Base-by-base conservation (phyloP, 1,140 invertebrate genomes). In the Radopholus similis region DNA sequence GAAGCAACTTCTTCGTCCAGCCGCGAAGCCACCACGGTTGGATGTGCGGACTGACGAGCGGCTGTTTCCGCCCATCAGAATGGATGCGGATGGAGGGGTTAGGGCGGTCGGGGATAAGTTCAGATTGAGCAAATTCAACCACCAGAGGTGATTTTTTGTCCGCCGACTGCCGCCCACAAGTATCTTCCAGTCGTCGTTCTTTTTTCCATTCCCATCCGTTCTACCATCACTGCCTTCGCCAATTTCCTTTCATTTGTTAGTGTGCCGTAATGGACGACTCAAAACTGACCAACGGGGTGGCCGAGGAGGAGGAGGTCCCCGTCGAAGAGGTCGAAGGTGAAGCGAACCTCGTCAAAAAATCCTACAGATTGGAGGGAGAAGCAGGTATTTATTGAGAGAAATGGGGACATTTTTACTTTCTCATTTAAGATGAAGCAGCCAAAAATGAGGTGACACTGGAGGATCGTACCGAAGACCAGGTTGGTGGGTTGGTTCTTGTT, bases 391-490 rank as follows among this genome's bases (percentile, higher is more conserved):
- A n/a, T n/a, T n/a, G n/a, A n/a, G n/a, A n/a, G n/a, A n/a, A n/a
- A n/a, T n/a, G n/a, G n/a, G 18, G 23, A 23, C 34, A 47, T 40
- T 49, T 47, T 21, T 21, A 11, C 28, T 26, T 23, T 62, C 30
- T 26, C 40, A 32, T 26, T 15, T 35, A 35, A 47, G 58, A 62
- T 47, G 58, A 62, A 2, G 34, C 9, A 21, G 57, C 3, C 23
- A 38, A 37, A 3, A 59, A 59, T 8, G 64, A 51, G 21, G 37
- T 35, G 56, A 51, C 34, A n/a, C n/a, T n/a, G 26, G 64, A 63
- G 18, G 64, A 66, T 13, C 35, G 44, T 26, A 66, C 64, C n/a
- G 64, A 66, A 66, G 64, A 66, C 26, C 56, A 64, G 55, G 64
- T n/a, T n/a, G n/a, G n/a, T n/a, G n/a, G n/a, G n/a, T n/a, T n/a